Percentiles rank a stretch among this genome's conserved stretches.
Evolutionary conservation across 2,888 invertebrate genomes (phyloP).

Genomic region (Thysanoteuthis rhombus): DNA sequence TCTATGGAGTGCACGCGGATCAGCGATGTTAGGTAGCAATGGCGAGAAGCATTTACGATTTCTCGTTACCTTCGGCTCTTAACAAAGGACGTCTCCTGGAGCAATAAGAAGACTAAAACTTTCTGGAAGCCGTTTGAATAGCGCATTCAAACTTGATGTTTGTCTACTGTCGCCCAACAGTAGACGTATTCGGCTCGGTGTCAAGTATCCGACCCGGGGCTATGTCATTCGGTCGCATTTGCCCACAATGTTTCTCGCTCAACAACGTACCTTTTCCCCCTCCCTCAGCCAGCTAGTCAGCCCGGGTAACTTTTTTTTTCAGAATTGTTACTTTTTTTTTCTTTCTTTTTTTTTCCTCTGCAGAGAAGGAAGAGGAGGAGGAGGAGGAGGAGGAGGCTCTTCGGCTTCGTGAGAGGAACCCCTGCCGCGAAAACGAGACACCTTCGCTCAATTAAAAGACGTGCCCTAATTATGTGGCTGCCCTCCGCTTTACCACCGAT

Average conservation of each 20-base stretch:
- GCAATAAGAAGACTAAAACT: background rate
- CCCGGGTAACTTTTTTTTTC: background rate
- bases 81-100: background rate
- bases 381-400: background rate
- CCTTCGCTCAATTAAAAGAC: background rate
- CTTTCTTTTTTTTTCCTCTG: background rate
- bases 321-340: background rate
- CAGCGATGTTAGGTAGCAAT: too few species aligned
- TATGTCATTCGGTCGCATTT: background rate
- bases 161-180: background rate
- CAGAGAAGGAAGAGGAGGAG: too few species aligned
- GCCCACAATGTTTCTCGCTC: background rate
- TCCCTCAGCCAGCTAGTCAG: background rate
- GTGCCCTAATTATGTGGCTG: slow-evolving; percentile 12
- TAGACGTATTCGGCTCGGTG: background rate
- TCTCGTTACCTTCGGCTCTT: background rate
- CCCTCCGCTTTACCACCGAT: background rate
- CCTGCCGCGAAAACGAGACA: background rate
- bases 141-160: background rate
- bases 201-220: background rate
- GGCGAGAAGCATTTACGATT: background rate
- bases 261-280: too few species aligned
- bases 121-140: background rate
- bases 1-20: too few species aligned
- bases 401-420: background rate